Evolutionary conservation across 2,113 vertebrate species (phyloP).

Genomic region (Taurulus bubalis): DNA sequence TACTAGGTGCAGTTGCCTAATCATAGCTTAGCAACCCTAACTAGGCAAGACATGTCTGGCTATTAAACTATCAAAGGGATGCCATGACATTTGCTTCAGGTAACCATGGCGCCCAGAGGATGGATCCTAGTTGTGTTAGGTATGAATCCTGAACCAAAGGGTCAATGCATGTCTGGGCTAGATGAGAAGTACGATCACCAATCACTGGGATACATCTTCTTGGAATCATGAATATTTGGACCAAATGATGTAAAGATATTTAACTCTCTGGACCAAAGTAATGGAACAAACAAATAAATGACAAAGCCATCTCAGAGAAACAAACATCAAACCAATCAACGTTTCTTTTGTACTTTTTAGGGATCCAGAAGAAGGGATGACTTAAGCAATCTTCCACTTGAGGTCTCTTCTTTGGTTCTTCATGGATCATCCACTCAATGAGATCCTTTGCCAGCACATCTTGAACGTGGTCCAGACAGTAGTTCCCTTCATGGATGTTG

Average conservation of each 20-base stretch:
- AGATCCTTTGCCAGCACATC: conserved; percentile 74
- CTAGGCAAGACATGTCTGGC: neutral
- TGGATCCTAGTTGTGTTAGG: too few species aligned
- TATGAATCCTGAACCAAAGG: neutral
- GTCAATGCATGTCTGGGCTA: neutral
- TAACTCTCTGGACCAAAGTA: neutral
- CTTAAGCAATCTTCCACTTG: conserved; percentile 63
- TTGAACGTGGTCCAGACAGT: conserved; percentile 65
- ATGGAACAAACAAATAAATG: neutral
- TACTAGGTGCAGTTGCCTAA: too few species aligned
- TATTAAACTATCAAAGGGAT: too few species aligned
- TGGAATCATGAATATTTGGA: neutral
- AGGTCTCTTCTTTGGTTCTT: conserved; percentile 62
- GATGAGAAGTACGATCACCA: neutral
- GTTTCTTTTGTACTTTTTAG: conserved; percentile 25
- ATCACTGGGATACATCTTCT: neutral
- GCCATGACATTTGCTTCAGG: too few species aligned
- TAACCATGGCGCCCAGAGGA: too few species aligned
- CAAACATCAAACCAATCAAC: neutral
- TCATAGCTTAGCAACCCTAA: too few species aligned
- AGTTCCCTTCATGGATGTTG: conserved; percentile 63
- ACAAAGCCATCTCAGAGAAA: neutral
- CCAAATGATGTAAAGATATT: neutral
- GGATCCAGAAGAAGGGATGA: conserved; percentile 76
- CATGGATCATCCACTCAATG: conserved; percentile 71